Percentiles rank a stretch among this genome's conserved stretches.
These are phyloP conservation scores for Atractosteus spatula DNA, from an alignment of 2,113 vertebrate species.

Conservation along the genomic window DNA sequence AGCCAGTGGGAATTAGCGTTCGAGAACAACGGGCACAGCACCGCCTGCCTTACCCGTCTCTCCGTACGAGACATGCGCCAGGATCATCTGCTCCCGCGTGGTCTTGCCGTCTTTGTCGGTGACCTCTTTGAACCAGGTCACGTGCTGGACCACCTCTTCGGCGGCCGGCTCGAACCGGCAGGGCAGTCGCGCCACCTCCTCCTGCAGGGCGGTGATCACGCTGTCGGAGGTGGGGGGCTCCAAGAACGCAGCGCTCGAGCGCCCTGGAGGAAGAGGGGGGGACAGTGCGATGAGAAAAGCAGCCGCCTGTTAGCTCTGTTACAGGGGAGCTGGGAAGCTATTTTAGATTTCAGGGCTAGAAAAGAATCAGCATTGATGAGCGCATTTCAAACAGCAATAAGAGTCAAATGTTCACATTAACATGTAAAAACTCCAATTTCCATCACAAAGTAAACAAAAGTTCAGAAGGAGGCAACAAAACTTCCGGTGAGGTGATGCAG, in stretches of 20 bases:
- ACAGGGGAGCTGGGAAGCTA: too few relatives aligned
- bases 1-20: background rate
- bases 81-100: conserved; percentile 55
- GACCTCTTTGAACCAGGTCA: conserved; percentile 59
- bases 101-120: conserved; percentile 20
- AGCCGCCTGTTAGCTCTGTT: background rate
- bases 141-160: conserved; percentile 55
- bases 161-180: conserved; percentile 42
- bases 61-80: conserved; percentile 47
- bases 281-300: background rate
- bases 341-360: too few relatives aligned
- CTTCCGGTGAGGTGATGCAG: too few relatives aligned
- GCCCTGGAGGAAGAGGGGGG: conserved; percentile 17
- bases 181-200: conserved; percentile 52
- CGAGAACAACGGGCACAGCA: too few relatives aligned
- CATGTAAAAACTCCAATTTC: too few relatives aligned
- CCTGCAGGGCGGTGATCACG: conserved; percentile 34
- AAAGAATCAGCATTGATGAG: too few relatives aligned
- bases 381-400: too few relatives aligned
- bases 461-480: too few relatives aligned
- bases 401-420: too few relatives aligned
- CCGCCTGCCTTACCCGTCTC: conserved; percentile 43
- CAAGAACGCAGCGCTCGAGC: conserved; percentile 38
- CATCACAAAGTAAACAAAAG: too few relatives aligned
- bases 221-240: conserved; percentile 38